Evolutionary conservation across 2,797 vertebrate species (phyloP).

Genomic region (Dendrocincla tyrannina): DNA sequence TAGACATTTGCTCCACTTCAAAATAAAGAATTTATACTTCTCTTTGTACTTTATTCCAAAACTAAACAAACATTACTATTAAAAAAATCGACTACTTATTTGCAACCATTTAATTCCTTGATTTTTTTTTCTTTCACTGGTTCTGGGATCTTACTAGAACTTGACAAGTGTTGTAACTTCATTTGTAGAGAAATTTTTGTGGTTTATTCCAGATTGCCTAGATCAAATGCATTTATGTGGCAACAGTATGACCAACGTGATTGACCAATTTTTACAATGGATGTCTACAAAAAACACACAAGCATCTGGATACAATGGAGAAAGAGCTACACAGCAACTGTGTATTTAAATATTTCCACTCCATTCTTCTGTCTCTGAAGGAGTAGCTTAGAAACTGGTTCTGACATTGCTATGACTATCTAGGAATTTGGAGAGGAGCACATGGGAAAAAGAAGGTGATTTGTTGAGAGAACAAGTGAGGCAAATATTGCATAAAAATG

Average conservation of each 20-base stretch:
- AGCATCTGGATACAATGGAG: background rate
- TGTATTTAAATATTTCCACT: background rate
- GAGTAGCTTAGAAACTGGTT: background rate
- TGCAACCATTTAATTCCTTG: background rate
- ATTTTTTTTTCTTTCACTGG: background rate
- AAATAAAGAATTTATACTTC: background rate
- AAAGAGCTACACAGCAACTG: background rate
- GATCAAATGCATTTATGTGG: background rate
- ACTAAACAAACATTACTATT: background rate
- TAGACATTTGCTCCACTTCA: background rate
- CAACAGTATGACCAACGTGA: background rate
- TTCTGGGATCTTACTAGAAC: background rate
- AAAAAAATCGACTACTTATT: background rate
- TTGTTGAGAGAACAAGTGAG: background rate
- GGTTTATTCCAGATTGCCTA: background rate
- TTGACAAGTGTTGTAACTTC: background rate
- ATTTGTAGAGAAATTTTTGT: background rate
- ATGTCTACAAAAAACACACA: background rate
- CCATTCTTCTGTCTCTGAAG: background rate
- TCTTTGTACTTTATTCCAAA: background rate
- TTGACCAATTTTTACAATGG: background rate
- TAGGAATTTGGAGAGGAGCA: background rate
- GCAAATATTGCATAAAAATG: background rate
- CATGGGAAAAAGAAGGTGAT: background rate
- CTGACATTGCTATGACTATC: background rate